These are phyloP conservation scores for Neoitamus cyanurus DNA, from an alignment of 2,888 invertebrate species.

Conservation along the genomic window DNA sequence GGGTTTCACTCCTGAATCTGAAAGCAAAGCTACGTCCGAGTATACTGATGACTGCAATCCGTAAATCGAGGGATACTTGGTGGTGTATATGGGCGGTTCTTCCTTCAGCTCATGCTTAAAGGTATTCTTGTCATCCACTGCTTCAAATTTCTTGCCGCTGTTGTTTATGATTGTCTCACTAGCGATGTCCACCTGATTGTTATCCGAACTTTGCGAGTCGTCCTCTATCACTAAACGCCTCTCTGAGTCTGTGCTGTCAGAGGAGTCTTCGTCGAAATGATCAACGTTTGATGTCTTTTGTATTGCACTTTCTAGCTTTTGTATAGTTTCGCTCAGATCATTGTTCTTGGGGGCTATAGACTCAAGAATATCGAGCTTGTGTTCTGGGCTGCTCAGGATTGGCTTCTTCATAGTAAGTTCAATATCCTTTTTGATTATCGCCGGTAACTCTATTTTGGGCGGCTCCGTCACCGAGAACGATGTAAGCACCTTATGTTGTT, in stretches of 20 bases:
- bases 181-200: constrained; percentile 45
- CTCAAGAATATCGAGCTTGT: constrained; percentile 62
- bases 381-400: constrained; percentile 61
- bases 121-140: background rate
- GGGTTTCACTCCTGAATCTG: constrained; percentile 58
- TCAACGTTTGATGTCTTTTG: constrained; percentile 55
- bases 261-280: constrained; percentile 70
- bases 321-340: constrained; percentile 73
- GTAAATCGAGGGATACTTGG: constrained; percentile 52
- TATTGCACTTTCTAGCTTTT: constrained; percentile 68
- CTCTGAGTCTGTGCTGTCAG: constrained; percentile 75
- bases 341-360: constrained; percentile 68
- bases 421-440: constrained; percentile 55
- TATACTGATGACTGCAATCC: constrained; percentile 54
- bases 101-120: constrained; percentile 13
- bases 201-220: constrained; percentile 62
- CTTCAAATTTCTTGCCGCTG: background rate
- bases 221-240: constrained; percentile 72
- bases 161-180: background rate
- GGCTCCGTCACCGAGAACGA: constrained; percentile 56
- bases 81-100: background rate
- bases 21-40: constrained; percentile 55
- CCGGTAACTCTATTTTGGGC: constrained; percentile 58
- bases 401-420: constrained; percentile 57
- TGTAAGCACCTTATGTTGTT: background rate